A percentile compares a stretch with the other conserved stretches of the same genome.
These are phyloP conservation scores for Monochamus saltuarius DNA, from an alignment of 1,140 invertebrate genomes.

Conservation along the genomic window DNA sequence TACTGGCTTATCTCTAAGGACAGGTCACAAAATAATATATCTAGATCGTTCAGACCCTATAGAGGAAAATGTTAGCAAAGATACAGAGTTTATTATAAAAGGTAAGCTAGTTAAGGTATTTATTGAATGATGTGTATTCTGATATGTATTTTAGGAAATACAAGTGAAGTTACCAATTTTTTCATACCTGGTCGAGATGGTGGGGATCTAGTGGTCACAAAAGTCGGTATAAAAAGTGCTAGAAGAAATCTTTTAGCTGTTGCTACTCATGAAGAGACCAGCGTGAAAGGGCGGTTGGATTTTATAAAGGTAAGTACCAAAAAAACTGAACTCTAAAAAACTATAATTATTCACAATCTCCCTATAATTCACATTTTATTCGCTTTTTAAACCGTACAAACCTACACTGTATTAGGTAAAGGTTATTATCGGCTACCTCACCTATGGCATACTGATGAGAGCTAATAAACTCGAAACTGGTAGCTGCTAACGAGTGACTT, in stretches of 20 bases:
- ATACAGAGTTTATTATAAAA: constrained; percentile 27
- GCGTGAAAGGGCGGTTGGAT: constrained; percentile 38
- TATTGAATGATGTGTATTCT: neutral
- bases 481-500: too few species aligned
- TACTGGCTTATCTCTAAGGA: constrained; percentile 39
- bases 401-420: too few species aligned
- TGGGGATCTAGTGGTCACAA: constrained; percentile 36
- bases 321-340: neutral
- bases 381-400: too few species aligned
- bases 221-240: constrained; percentile 36
- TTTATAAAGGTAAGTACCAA: constrained; percentile 40
- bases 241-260: constrained; percentile 39
- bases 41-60: constrained; percentile 28
- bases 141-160: constrained; percentile 10
- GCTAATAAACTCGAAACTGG: too few species aligned
- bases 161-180: constrained; percentile 17
- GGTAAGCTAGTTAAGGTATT: constrained; percentile 23
- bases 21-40: constrained; percentile 35
- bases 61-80: constrained; percentile 17
- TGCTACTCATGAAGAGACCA: constrained; percentile 38
- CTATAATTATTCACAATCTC: too few species aligned
- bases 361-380: too few species aligned
- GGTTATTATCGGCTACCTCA: too few species aligned
- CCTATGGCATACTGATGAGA: too few species aligned
- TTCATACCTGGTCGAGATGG: constrained; percentile 35